Percentiles rank a stretch among this genome's conserved stretches.
Evolutionary conservation across 2,888 invertebrate genomes (phyloP).

Genomic region (Resseliella maxima): DNA sequence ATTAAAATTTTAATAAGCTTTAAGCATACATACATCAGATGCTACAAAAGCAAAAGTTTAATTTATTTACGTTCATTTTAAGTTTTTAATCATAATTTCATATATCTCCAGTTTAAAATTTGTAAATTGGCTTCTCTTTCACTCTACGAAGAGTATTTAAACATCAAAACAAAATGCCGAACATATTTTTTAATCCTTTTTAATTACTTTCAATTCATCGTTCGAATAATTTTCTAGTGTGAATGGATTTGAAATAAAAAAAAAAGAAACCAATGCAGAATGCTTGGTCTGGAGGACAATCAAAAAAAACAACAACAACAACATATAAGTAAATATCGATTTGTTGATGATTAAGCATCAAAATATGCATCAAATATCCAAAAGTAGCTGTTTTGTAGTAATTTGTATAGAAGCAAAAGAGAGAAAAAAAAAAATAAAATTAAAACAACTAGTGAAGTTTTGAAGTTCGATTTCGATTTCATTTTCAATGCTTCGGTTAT

Average conservation of each 20-base stretch:
- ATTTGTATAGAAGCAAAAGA: background rate
- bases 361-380: background rate
- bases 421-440: too few species aligned
- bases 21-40: too few species aligned
- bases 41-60: background rate
- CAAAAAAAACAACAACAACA: background rate
- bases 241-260: background rate
- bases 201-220: background rate
- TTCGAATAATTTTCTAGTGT: background rate
- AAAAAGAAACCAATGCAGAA: background rate
- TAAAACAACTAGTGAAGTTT: background rate
- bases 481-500: background rate
- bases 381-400: background rate
- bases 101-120: background rate
- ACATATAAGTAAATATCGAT: background rate
- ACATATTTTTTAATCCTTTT: background rate
- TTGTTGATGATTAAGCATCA: background rate
- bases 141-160: too few species aligned
- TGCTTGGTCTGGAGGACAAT: background rate
- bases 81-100: conserved; percentile 1
- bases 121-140: background rate
- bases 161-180: conserved; percentile 27
- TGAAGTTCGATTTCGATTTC: background rate
- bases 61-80: background rate
- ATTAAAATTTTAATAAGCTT: conserved; percentile 12